Base-by-base conservation (phyloP, 1,140 invertebrate genomes). In the Orussus abietinus region DNA sequence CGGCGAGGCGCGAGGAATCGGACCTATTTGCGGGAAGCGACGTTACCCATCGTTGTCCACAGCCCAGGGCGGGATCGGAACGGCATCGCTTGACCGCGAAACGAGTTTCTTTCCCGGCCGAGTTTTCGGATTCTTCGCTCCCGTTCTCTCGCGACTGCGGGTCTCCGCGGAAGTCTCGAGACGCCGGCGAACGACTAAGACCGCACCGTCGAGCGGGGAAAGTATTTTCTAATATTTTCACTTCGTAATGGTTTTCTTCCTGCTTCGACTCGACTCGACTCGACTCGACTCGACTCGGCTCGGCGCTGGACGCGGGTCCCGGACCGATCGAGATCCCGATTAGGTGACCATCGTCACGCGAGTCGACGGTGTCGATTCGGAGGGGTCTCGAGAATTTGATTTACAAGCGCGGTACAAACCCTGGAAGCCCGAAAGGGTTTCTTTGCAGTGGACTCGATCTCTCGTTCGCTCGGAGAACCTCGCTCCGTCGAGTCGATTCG, bases 141-240 rank as follows among this genome's bases (percentile, higher is more conserved):
- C n/a, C n/a, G n/a, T n/a, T n/a, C n/a, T n/a, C n/a, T n/a, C n/a
- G n/a, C n/a, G n/a, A n/a, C n/a, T n/a, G n/a, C n/a, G n/a, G n/a
- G n/a, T n/a, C n/a, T n/a, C n/a, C n/a, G n/a, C n/a, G n/a, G n/a
- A n/a, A n/a, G n/a, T n/a, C n/a, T n/a, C n/a, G n/a, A n/a, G n/a
- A n/a, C n/a, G n/a, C n/a, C n/a, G n/a, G n/a, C n/a, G n/a, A n/a
- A n/a, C n/a, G n/a, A n/a, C n/a, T n/a, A n/a, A n/a, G n/a, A n/a
- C n/a, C n/a, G n/a, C n/a, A n/a, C n/a, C n/a, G n/a, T n/a, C n/a
- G n/a, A n/a, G n/a, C 21, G 31, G 45, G 35, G 46, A 53, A 53
- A 49, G 52, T 45, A 25, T 47, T 49, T 47, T 49, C 52, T 49
- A 48, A 51, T 49, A 49, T 51, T 55, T 51, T 51, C 49, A 45